phyloP scores from a whole-genome alignment of 2,113 vertebrate species.

The Hyperopisus bebe region DNA sequence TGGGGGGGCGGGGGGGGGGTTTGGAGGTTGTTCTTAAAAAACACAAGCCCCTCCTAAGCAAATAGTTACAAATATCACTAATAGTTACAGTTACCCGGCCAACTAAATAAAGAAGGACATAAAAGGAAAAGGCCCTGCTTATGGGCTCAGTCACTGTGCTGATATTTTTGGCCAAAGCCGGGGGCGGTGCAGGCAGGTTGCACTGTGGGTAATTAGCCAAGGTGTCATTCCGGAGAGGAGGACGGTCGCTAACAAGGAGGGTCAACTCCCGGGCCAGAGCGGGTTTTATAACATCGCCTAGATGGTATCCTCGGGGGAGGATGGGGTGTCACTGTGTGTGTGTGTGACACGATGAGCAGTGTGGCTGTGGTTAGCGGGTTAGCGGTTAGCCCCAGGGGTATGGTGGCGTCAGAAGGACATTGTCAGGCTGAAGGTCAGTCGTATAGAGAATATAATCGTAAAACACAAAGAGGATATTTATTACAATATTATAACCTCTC shows the following conservation, averaged over 20 bases:
- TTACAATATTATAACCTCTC: neutral
- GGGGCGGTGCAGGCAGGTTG: constrained; percentile 24
- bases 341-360: neutral
- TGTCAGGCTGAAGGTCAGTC: neutral
- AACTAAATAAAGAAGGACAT: constrained; percentile 21
- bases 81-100: neutral
- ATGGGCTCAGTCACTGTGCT: neutral
- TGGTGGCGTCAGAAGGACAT: neutral
- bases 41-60: neutral
- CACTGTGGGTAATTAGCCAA: constrained; percentile 26
- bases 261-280: neutral
- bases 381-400: neutral
- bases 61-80: neutral
- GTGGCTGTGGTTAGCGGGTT: neutral
- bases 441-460: neutral
- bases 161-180: constrained; percentile 28
- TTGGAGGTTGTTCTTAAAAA: neutral
- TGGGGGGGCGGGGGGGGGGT: neutral
- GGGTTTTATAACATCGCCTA: neutral
- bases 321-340: neutral
- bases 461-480: neutral
- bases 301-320: neutral
- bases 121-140: constrained; percentile 11
- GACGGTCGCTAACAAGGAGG: neutral
- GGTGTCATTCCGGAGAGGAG: constrained; percentile 10